These are phyloP conservation scores for Trissolcus japonicus DNA, from an alignment of 2,888 invertebrate species.

Conservation along the genomic window DNA sequence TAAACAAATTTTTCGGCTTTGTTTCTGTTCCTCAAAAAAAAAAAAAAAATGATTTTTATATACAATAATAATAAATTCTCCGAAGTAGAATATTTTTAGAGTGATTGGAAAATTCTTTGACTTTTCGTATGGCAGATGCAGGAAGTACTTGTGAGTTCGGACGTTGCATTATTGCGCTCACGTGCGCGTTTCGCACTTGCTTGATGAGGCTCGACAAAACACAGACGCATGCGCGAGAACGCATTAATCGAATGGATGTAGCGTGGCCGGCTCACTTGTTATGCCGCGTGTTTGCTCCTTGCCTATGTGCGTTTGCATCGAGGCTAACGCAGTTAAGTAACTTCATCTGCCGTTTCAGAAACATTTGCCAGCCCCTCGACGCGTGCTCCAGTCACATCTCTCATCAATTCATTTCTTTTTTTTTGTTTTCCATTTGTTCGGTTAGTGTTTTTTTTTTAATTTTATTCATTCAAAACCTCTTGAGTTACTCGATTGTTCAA, in stretches of 20 bases:
- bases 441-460: not conserved
- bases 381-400: slow-evolving; percentile 31
- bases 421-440: slow-evolving; percentile 1
- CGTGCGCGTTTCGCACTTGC: slow-evolving; percentile 38
- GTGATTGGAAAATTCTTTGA: not conserved
- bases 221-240: slow-evolving; percentile 31
- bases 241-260: slow-evolving; percentile 37
- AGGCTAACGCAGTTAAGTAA: slow-evolving; percentile 64
- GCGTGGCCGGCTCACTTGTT: slow-evolving; percentile 24
- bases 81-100: not conserved
- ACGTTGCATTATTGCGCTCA: slow-evolving; percentile 20
- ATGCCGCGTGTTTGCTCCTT: slow-evolving; percentile 18
- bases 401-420: slow-evolving; percentile 27
- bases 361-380: slow-evolving; percentile 55
- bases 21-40: not conserved
- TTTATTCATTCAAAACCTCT: not conserved
- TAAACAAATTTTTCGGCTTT: slow-evolving; percentile 26
- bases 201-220: slow-evolving; percentile 19
- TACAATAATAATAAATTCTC: too few relatives aligned
- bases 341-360: slow-evolving; percentile 61
- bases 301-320: slow-evolving; percentile 57
- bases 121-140: slow-evolving; percentile 16
- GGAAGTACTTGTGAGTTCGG: slow-evolving; percentile 32
- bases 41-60: too few relatives aligned
- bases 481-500: not conserved